Evolutionary conservation across 1,140 invertebrate species (phyloP).

Genomic region (Drosophila kanapiae): DNA sequence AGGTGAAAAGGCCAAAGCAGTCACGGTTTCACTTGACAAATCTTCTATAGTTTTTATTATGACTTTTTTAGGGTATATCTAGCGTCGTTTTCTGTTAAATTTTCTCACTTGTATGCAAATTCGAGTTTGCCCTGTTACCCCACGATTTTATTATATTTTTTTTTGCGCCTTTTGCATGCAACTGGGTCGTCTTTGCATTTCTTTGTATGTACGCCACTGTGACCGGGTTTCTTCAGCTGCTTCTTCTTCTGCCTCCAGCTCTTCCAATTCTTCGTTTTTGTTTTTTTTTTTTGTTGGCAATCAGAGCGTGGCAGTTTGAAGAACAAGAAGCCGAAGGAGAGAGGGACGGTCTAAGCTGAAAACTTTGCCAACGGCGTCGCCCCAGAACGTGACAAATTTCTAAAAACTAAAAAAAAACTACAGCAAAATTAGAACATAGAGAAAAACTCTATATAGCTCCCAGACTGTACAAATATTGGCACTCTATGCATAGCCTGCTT

Average conservation of each 20-base stretch:
- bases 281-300: constrained; percentile 45
- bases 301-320: constrained; percentile 55
- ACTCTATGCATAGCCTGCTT: too few species aligned
- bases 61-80: neutral
- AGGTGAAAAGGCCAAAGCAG: too few species aligned
- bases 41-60: too few species aligned
- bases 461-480: neutral
- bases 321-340: constrained; percentile 3
- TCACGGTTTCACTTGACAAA: neutral
- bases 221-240: constrained; percentile 33
- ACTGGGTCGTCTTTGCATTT: constrained; percentile 44
- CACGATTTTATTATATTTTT: neutral
- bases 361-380: constrained; percentile 49
- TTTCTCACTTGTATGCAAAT: constrained; percentile 16
- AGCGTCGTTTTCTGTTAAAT: neutral
- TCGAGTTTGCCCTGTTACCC: constrained; percentile 23
- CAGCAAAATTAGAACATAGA: constrained; percentile 1
- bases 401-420: constrained; percentile 43
- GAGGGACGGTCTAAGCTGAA: constrained; percentile 8
- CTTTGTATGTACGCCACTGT: constrained; percentile 19
- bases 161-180: constrained; percentile 17
- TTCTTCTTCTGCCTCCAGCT: constrained; percentile 23
- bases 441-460: neutral
- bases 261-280: constrained; percentile 11
- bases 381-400: constrained; percentile 78